These are phyloP conservation scores for Pimpla rufipes DNA, from an alignment of 2,888 invertebrate genomes.

Conservation along the genomic window DNA sequence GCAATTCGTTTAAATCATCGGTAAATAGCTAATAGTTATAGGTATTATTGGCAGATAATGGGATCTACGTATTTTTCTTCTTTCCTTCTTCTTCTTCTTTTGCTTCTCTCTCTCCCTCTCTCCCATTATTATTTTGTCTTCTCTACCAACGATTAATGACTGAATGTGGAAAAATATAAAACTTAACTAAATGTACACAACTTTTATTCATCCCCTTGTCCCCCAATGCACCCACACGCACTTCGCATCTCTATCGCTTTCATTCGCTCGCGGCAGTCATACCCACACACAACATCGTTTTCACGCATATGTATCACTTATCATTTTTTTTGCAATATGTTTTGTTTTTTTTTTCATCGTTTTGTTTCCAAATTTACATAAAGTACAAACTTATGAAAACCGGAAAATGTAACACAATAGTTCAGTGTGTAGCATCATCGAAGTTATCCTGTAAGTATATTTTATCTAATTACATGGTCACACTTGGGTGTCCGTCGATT, in stretches of 20 bases:
- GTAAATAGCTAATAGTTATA: slow-evolving; percentile 78
- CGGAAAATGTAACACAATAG: slow-evolving; percentile 82
- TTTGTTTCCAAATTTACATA: slow-evolving; percentile 83
- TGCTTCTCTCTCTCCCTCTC: too few species aligned
- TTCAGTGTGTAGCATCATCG: slow-evolving; percentile 78
- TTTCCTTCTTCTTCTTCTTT: not conserved
- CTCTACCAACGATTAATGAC: slow-evolving; percentile 84
- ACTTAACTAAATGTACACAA: slow-evolving; percentile 85
- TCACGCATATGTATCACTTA: slow-evolving; percentile 69
- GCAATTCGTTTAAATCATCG: slow-evolving; percentile 73
- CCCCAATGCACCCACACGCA: slow-evolving; percentile 53
- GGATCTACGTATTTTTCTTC: slow-evolving; percentile 69
- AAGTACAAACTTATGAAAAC: slow-evolving; percentile 85
- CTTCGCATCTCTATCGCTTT: slow-evolving; percentile 38
- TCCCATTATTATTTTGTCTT: not conserved
- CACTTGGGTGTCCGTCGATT: slow-evolving; percentile 82
- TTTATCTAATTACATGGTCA: slow-evolving; percentile 83
- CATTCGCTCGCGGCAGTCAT: slow-evolving; percentile 50
- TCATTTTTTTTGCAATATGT: slow-evolving; percentile 64
- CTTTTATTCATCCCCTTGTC: slow-evolving; percentile 67
- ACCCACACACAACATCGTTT: slow-evolving; percentile 67
- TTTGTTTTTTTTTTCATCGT: slow-evolving; percentile 56
- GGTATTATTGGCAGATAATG: slow-evolving; percentile 71
- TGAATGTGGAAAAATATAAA: slow-evolving; percentile 85
- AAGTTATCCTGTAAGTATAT: slow-evolving; percentile 78